These are phyloP conservation scores for Notodonta ziczac DNA, from an alignment of 2,888 invertebrate species.

Conservation along the genomic window DNA sequence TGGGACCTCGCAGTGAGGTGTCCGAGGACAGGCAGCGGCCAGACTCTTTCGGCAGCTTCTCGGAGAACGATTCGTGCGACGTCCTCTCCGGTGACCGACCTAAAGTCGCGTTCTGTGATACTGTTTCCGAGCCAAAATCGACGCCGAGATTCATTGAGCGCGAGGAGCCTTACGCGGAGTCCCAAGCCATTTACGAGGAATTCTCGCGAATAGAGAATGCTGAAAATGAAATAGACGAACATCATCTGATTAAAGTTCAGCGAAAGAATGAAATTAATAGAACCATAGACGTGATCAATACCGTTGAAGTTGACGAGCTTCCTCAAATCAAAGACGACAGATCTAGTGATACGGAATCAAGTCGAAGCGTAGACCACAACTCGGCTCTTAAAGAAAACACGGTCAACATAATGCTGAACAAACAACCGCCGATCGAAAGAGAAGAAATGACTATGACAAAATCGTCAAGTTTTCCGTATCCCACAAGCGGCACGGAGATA, in stretches of 20 bases:
- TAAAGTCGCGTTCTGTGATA: constrained; percentile 70
- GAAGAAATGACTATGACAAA: constrained; percentile 65
- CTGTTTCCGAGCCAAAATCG: constrained; percentile 74
- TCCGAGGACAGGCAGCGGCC: constrained; percentile 78
- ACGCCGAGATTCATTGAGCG: constrained; percentile 78
- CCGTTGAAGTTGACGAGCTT: constrained; percentile 54
- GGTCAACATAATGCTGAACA: constrained; percentile 72
- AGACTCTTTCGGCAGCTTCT: constrained; percentile 78
- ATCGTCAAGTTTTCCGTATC: constrained; percentile 69
- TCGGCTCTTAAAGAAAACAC: constrained; percentile 74
- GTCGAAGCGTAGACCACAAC: constrained; percentile 64
- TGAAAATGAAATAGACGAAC: constrained; percentile 76
- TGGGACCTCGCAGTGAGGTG: constrained; percentile 76
- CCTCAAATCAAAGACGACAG: constrained; percentile 57
- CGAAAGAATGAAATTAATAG: constrained; percentile 80
- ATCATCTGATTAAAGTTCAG: constrained; percentile 73
- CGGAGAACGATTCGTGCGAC: constrained; percentile 80
- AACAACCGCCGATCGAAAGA: constrained; percentile 52
- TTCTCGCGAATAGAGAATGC: constrained; percentile 67
- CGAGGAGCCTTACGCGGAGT: constrained; percentile 77
- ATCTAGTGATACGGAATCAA: constrained; percentile 65
- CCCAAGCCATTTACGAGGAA: constrained; percentile 71
- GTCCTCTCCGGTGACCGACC: constrained; percentile 62
- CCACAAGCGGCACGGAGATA: constrained; percentile 65
- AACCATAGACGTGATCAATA: constrained; percentile 62